Base-by-base conservation (phyloP, 1,140 invertebrate genomes). In the Drosophila pseudoananassae region DNA sequence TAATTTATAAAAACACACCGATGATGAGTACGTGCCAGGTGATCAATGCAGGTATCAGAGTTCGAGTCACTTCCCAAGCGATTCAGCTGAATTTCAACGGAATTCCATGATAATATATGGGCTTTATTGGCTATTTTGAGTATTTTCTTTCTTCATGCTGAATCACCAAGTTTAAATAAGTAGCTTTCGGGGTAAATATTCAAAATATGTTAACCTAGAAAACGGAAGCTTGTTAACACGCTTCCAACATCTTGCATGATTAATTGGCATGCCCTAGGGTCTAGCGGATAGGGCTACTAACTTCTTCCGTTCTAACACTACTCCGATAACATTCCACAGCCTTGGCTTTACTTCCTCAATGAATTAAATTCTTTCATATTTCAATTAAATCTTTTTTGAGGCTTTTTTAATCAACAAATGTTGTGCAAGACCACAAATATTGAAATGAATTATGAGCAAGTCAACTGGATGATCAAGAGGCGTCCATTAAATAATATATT, bases 11-110 rank as follows among this genome's bases (percentile, higher is more conserved):
- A 60, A 76, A 66, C 54, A 61, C 61, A 20, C 10, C 60, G 70
- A 60, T 82, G 68, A 82, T 82, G 68, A 82, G 65, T 87, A 85
- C 77, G 82, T 81, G 81, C 66, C 31, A n/a, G 66, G 55, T 75
- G 61, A 51, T 59, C 68, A 46, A 73, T 52, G 53, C 46, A 51
- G 33, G 47, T 64, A 47, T 58, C 31, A 45, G 25, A 60, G 33
- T 57, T 58, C 63, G 54, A 72, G 66, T 69, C 58, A 77, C 50
- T 49, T 61, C 51, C 14, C 17, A 27, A 65, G 12, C 38, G 27
- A 58, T 66, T 80, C 72, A 76, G 25, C 43, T 36, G 45, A 56
- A 81, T 60, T 81, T 81, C 78, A 85, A 52, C 58, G 82, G 78
- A 87, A 87, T 38, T 61, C 14, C 29, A 36, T 36, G 54, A 78